Evolutionary conservation across 2,888 invertebrate species (phyloP).

Genomic region (Seira sanloemensis): DNA sequence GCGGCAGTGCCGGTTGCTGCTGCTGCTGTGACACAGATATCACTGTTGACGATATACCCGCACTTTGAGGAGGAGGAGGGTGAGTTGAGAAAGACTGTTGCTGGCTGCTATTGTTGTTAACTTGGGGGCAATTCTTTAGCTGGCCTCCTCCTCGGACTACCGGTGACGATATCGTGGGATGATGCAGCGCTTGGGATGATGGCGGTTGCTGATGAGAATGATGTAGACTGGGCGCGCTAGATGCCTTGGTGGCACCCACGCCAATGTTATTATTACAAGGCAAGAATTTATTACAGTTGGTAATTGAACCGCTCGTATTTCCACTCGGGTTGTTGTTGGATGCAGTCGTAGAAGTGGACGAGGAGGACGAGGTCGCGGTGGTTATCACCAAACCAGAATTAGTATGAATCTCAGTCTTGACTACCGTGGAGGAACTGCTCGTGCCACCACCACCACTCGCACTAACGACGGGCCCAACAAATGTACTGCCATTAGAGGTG

Average conservation of each 20-base stretch:
- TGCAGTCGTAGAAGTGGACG: conserved; percentile 39
- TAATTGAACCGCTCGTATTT: neutral
- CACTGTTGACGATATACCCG: conserved; percentile 40
- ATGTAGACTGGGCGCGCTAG: conserved; percentile 28
- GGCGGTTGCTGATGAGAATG: neutral
- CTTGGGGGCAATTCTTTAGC: conserved; percentile 16
- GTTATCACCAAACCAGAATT: conserved; percentile 62
- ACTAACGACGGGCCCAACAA: conserved; percentile 30
- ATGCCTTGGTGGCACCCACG: neutral
- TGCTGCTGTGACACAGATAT: conserved; percentile 58
- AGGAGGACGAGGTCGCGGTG: conserved; percentile 45
- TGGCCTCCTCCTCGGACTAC: conserved; percentile 29
- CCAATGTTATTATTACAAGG: conserved; percentile 19
- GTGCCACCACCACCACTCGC: neutral
- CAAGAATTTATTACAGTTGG: neutral
- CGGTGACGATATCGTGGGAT: conserved; percentile 19
- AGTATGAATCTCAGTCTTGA: conserved; percentile 65
- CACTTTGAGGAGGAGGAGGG: conserved; percentile 27
- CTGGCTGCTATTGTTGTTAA: conserved; percentile 31
- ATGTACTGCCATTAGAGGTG: conserved; percentile 42
- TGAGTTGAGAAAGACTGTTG: conserved; percentile 64
- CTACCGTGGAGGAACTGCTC: conserved; percentile 51
- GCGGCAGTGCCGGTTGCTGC: conserved; percentile 33
- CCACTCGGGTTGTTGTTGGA: conserved; percentile 5
- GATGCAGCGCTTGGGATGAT: conserved; percentile 22